Percentiles rank a stretch among this genome's conserved stretches.
phyloP scores from a whole-genome alignment of 2,797 vertebrate species.

The Eulemur albifrons region DNA sequence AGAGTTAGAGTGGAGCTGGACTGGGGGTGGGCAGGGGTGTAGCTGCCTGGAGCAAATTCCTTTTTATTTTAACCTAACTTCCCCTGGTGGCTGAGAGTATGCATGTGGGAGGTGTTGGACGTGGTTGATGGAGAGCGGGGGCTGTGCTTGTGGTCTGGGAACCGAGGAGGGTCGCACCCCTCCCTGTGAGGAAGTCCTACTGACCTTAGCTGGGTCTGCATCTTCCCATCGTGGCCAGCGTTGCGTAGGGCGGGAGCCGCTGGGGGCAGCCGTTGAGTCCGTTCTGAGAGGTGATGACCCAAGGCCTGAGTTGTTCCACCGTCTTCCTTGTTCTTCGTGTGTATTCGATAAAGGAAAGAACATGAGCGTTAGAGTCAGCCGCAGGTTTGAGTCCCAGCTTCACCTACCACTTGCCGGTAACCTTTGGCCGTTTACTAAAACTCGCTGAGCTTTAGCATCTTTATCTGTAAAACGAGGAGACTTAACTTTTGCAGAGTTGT shows the following conservation, averaged over 20 bases:
- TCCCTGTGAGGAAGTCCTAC: neutral
- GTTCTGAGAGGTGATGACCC: neutral
- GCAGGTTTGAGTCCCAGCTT: neutral
- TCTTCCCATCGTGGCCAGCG: neutral
- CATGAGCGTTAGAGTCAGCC: neutral
- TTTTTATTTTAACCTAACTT: neutral
- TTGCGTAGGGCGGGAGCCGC: rapidly evolving
- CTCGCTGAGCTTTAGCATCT: neutral
- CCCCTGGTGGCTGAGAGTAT: neutral
- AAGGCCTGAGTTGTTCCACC: neutral
- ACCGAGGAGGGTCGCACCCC: neutral
- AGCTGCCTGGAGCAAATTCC: neutral
- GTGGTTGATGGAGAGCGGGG: neutral
- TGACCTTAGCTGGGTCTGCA: rapidly evolving
- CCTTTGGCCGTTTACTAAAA: neutral
- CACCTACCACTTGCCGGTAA: rapidly evolving
- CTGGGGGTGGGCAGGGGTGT: rapidly evolving
- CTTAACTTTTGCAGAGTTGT: neutral
- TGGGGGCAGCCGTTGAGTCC: neutral
- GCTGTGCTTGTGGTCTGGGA: neutral
- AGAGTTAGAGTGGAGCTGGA: neutral
- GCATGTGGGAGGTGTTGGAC: neutral
- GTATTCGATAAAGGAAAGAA: neutral
- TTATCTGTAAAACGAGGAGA: neutral
- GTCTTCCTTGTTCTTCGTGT: neutral